These are phyloP conservation scores for Goniozus legneri DNA, from an alignment of 1,140 invertebrate genomes.

Conservation along the genomic window DNA sequence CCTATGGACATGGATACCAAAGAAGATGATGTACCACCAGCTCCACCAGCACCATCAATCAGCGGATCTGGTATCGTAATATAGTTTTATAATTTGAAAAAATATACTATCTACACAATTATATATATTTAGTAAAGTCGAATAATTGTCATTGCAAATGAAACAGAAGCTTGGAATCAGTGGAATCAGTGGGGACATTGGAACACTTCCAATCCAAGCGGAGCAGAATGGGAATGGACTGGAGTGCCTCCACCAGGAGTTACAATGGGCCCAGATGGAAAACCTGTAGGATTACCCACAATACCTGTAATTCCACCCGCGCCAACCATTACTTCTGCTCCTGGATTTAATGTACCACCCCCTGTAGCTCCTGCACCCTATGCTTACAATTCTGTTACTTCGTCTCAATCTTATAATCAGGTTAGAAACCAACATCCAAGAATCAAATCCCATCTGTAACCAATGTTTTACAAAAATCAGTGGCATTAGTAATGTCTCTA, in stretches of 20 bases:
- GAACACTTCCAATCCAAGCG: constrained; percentile 32
- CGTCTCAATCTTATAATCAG: constrained; percentile 43
- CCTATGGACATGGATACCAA: constrained; percentile 80
- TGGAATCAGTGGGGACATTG: constrained; percentile 63
- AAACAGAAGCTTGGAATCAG: constrained; percentile 56
- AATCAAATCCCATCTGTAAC: no score
- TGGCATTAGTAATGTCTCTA: background rate
- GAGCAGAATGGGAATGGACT: constrained; percentile 53
- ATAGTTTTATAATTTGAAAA: background rate
- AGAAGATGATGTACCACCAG: constrained; percentile 56
- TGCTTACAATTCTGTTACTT: constrained; percentile 45
- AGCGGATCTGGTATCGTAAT: constrained; percentile 43
- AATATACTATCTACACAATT: background rate
- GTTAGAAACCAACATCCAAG: constrained; percentile 25
- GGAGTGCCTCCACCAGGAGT: constrained; percentile 44
- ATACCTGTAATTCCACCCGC: constrained; percentile 46
- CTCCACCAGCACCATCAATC: constrained; percentile 49
- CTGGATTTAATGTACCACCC: constrained; percentile 39
- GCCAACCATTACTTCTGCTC: constrained; percentile 40
- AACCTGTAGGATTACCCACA: constrained; percentile 45
- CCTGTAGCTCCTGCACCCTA: constrained; percentile 45
- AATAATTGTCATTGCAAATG: background rate
- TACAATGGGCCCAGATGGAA: constrained; percentile 45
- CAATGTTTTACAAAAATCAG: constrained; percentile 10
- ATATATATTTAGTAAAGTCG: constrained; percentile 8